phyloP scores from a whole-genome alignment of 2,113 vertebrate species.

The Ibidorhyncha struthersii region DNA sequence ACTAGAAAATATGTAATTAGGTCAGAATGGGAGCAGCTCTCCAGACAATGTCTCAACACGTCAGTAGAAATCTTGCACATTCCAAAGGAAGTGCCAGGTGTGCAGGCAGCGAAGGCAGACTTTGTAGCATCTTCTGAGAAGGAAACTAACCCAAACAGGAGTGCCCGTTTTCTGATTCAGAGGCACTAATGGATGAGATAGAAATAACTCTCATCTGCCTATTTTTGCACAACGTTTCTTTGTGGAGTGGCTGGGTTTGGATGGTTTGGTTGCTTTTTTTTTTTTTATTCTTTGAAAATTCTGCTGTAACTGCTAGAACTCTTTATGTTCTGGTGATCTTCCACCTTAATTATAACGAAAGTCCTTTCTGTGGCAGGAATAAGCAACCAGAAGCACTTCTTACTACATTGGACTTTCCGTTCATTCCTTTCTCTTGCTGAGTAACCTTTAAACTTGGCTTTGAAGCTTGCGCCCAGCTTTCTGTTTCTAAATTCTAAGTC shows the following conservation, averaged over 20 bases:
- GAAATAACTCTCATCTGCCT: not conserved
- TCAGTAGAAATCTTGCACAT: not conserved
- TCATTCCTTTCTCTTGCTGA: not conserved
- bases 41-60: not conserved
- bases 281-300: not conserved
- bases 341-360: not conserved
- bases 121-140: not conserved
- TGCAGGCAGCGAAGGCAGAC: not conserved
- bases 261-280: not conserved
- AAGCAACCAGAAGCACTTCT: not conserved
- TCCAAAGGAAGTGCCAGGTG: constrained; percentile 36
- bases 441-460: constrained; percentile 15
- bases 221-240: not conserved
- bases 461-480: constrained; percentile 4
- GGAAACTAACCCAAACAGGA: not conserved
- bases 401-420: not conserved
- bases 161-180: not conserved
- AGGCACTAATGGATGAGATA: not conserved
- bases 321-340: not conserved
- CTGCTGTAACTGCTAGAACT: not conserved
- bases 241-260: not conserved
- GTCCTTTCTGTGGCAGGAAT: not conserved
- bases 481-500: not conserved
- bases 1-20: constrained; percentile 14
- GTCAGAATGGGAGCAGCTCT: constrained; percentile 1